Evolutionary conservation across 2,113 vertebrate species (phyloP).

Genomic region (Hippocampus abdominalis): DNA sequence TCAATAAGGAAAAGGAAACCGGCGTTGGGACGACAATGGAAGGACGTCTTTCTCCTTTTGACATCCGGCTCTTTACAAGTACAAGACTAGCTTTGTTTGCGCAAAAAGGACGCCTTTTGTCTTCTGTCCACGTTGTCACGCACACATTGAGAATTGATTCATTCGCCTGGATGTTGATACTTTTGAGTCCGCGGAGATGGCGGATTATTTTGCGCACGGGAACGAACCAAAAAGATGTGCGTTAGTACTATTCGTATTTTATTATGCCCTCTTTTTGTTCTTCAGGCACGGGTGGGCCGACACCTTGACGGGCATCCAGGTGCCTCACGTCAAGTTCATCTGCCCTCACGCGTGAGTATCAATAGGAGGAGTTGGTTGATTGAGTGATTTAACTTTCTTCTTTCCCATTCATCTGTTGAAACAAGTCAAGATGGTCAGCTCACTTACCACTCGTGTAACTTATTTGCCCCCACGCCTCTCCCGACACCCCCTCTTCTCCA

Average conservation of each 20-base stretch:
- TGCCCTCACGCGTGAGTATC: conserved; percentile 94
- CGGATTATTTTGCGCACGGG: background rate
- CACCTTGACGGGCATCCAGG: conserved; percentile 81
- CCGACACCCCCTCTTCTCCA: background rate
- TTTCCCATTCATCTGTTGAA: background rate
- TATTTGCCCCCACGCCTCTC: background rate
- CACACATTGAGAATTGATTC: background rate
- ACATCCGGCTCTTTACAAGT: background rate
- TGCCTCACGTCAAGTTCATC: conserved; percentile 93
- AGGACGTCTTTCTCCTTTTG: background rate
- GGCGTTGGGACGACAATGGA: background rate
- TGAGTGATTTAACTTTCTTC: no score
- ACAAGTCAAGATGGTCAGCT: background rate
- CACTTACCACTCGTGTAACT: background rate
- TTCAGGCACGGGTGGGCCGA: conserved; percentile 94
- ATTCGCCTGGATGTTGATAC: background rate
- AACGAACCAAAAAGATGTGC: background rate
- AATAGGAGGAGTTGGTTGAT: background rate
- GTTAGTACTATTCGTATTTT: background rate
- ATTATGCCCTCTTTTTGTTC: conserved; percentile 17
- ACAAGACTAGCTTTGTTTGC: background rate
- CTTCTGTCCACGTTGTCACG: background rate
- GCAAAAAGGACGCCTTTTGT: background rate
- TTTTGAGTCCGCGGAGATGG: no score
- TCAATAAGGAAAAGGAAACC: background rate